Evolutionary conservation across 2,797 vertebrate species (phyloP).

Genomic region (Ctenopoma kingsleyae): DNA sequence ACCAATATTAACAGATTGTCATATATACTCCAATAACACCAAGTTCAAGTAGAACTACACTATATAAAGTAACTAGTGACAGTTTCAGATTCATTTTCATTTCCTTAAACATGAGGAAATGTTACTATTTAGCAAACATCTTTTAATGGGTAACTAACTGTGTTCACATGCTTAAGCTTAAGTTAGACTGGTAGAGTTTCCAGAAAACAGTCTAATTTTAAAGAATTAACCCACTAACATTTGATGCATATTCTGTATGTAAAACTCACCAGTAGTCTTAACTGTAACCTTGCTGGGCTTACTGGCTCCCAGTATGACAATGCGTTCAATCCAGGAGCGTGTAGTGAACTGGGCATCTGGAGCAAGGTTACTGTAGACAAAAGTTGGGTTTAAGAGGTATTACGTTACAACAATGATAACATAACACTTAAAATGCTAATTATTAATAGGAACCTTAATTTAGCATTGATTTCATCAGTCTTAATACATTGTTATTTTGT

Average conservation of each 20-base stretch:
- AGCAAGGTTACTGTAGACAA: constrained; percentile 82
- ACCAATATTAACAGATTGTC: neutral
- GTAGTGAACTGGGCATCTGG: constrained; percentile 85
- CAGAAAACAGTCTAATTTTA: too few relatives aligned
- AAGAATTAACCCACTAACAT: too few relatives aligned
- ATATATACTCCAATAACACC: neutral
- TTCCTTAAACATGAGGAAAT: neutral
- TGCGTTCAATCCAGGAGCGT: constrained; percentile 88
- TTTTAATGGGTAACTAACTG: neutral
- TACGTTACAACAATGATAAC: neutral
- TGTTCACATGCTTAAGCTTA: neutral
- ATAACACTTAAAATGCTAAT: neutral
- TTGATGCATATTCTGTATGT: neutral
- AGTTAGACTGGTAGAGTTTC: neutral
- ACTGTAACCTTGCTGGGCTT: constrained; percentile 85
- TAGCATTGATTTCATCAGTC: too few relatives aligned
- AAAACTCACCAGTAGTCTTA: constrained; percentile 81
- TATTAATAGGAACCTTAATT: neutral
- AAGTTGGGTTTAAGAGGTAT: neutral
- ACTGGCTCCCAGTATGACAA: constrained; percentile 88
- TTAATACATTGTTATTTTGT: neutral
- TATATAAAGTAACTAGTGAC: neutral
- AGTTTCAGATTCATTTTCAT: neutral
- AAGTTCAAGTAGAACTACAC: neutral
- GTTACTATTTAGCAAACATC: neutral